Conservation (phyloP, 64 coral and sea anemone genomes). For the Dendronephthya gigantea region DNA sequence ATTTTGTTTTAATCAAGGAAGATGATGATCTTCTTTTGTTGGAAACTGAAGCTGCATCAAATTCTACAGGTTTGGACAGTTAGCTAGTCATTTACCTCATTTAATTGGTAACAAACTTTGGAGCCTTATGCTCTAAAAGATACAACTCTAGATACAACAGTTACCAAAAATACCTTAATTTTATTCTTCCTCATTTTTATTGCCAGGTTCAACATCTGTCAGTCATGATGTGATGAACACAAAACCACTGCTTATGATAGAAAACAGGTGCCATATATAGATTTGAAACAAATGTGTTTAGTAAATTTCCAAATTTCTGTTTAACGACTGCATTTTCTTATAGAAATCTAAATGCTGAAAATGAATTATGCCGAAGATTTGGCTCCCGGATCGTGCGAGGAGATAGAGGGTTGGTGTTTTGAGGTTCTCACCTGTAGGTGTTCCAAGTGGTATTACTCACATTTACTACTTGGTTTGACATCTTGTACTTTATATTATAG, state of each 20-base stretch:
- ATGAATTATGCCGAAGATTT: slow-evolving; percentile 87
- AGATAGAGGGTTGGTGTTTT: slow-evolving; percentile 46
- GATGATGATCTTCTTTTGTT: too few species aligned
- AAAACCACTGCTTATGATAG: slow-evolving; percentile 45
- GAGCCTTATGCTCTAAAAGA: too few species aligned
- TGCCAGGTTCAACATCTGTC: background rate
- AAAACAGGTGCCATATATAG: slow-evolving; percentile 37
- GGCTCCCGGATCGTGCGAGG: slow-evolving; percentile 68
- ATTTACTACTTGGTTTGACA: background rate
- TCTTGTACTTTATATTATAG: background rate
- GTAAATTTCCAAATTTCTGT: background rate
- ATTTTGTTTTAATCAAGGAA: too few species aligned
- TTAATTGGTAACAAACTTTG: too few species aligned
- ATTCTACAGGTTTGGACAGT: too few species aligned
- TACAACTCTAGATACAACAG: too few species aligned
- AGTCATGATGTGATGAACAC: slow-evolving; percentile 23
- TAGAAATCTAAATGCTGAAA: slow-evolving; percentile 92
- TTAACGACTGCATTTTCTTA: background rate
- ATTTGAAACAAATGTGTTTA: too few species aligned
- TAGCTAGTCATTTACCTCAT: too few species aligned
- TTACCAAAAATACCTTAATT: too few species aligned
- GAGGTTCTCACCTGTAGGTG: background rate
- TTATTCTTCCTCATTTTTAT: background rate
- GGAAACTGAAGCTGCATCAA: too few species aligned
- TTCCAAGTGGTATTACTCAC: background rate